Percentiles rank a stretch among this genome's conserved stretches.
Conservation (phyloP, 2,113 vertebrate species). For the Psammodynastes pulverulentus region DNA sequence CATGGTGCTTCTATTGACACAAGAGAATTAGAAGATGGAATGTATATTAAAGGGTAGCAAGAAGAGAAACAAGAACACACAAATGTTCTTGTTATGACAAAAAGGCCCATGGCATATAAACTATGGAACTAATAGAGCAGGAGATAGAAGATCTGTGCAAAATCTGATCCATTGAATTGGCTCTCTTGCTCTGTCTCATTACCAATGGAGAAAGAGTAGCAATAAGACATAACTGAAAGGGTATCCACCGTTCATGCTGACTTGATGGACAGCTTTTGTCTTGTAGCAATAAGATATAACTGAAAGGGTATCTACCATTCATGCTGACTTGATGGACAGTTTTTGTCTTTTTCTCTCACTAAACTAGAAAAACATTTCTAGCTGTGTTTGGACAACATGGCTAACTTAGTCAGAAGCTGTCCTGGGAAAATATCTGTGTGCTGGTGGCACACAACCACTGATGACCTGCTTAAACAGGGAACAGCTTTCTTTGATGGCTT, state of each 20-base stretch:
- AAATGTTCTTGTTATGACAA: not conserved
- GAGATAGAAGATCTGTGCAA: not conserved
- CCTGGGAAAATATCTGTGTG: not conserved
- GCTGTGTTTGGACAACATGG: not conserved
- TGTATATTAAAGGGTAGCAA: not conserved
- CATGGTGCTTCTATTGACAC: slow-evolving; percentile 75
- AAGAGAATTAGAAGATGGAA: slow-evolving; percentile 60
- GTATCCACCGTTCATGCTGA: not conserved
- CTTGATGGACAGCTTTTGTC: not conserved
- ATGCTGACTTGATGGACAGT: not conserved
- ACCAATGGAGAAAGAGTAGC: not conserved
- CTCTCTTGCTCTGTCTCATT: not conserved
- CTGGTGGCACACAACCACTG: not conserved
- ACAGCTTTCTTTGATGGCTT: not conserved
- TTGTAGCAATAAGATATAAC: no score
- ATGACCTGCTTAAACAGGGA: not conserved
- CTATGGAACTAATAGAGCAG: not conserved
- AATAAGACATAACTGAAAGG: not conserved
- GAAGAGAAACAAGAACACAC: not conserved
- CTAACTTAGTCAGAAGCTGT: not conserved
- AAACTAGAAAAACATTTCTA: not conserved
- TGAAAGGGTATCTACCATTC: no score
- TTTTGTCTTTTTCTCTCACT: not conserved
- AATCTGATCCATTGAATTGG: not conserved
- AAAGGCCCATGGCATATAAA: not conserved